Evolutionary conservation across 2,888 invertebrate genomes (phyloP), one percentile per base, ranked within the genome.

Genomic region (Eurois occulta): DNA sequence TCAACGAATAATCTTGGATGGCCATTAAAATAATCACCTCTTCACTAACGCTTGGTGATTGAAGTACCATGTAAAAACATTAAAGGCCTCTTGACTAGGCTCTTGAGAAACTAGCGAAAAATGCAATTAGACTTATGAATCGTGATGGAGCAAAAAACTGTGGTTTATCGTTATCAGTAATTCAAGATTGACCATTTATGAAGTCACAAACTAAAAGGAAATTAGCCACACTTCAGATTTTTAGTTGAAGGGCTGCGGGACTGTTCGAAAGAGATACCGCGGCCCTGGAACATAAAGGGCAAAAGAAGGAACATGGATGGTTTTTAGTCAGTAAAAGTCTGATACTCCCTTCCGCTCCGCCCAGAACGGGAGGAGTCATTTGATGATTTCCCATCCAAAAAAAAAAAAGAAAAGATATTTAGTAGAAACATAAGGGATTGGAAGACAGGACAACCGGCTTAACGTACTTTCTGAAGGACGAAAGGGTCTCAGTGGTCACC

Each of bases 181-280:
- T 70, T 83, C 70, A 83, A 83, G 67, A 83, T 71, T 77, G 70
- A 68, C 52, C 73, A 35, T 35, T 86, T 71, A 77, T 83, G 78
- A 68, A 48, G 52, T 74, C 76, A 72, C 70, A 52, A 8, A 67
- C n/a, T n/a, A 41, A 32, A 43, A 66, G 24, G 11, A 32, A 18
- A 32, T 72, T 38, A 65, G 8, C 3, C 46, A 72, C 21, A 28
- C 46, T 55, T 41, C n/a, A 75, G 82, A 75, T 38, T n/a, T 72
- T 52, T 52, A 16, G 24, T 60, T 46, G 16, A 21, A 67, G n/a
- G n/a, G n/a, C n/a, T n/a, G n/a, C n/a, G n/a, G n/a, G n/a, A n/a
- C n/a, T n/a, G n/a, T n/a, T n/a, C n/a, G n/a, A n/a, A n/a, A n/a
- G n/a, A n/a, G n/a, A n/a, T n/a, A n/a, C n/a, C n/a, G n/a, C n/a